Base-by-base conservation (phyloP, 2,888 invertebrate genomes). In the Anarsia innoxiella region DNA sequence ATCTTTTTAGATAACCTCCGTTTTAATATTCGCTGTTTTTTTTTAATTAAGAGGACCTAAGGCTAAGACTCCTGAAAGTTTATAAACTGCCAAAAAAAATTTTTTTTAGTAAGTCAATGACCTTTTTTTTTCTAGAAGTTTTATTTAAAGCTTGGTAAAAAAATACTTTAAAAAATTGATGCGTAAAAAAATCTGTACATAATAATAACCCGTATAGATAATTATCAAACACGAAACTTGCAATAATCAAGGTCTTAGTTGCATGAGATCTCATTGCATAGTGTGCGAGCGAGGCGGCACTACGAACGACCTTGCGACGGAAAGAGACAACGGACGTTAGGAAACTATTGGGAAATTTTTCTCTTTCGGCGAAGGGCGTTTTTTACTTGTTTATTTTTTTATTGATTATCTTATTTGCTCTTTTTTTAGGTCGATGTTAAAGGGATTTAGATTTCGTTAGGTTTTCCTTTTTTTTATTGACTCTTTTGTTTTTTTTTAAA, bases 191-290 rank as follows among this genome's bases (percentile, higher is more conserved):
- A 55, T 66, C 68, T 60, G 72, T 65, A 77, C n/a, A n/a, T 77
- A 69, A 66, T 71, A 73, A 68, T 62, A 51, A 71, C 79, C 80
- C 76, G 76, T 76, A 82, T 76, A 73, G 19, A 66, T 69, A 77
- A 80, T 79, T 80, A 78, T 77, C 80, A 79, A 79, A 74, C 79
- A 77, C 83, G 82, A 84, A 84, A 80, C 77, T 79, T 78, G 80
- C 80, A 79, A 72, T 75, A 75, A 80, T 75, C 84, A 84, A 83
- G 84, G 84, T 77, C 77, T 67, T 62, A 66, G 73, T 79, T 82
- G 83, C 82, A 84, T 78, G 79, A 83, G 79, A 80, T 80, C 72
- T 75, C 72, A 65, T 78, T 80, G 80, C 82, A 82, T 74, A 75
- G 70, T 62, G 80, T 73, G 78, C 53, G 78, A 82, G 66, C 45